Base-by-base conservation (phyloP, 2,113 vertebrate genomes). In the Ursus arctos region DNA sequence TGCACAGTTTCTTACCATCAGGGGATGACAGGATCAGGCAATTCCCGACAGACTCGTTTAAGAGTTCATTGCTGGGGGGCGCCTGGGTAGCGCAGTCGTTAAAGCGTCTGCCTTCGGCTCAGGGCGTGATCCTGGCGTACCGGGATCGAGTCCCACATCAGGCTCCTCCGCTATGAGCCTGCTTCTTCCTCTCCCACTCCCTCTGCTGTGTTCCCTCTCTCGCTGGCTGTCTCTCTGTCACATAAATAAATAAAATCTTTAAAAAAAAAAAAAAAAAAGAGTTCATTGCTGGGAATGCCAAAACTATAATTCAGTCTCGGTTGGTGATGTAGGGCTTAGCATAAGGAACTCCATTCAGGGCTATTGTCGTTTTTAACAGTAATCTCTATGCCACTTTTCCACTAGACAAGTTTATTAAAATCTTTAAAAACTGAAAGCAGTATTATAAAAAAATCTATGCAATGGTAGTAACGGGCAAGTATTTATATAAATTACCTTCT, bases 371-470 rank as follows among this genome's bases (percentile, higher is more conserved):
- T 79, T 87, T 55, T 15, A 77, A n/a, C 28, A 21, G 15, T 87
- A 77, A 57, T 69, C 53, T n/a, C 43, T 51, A 51, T 77, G 63
- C 4, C 55, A 14, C 80, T 88, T 92, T 91, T 82, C 71, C 36
- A 79, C 13, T 3, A 79, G 33, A 67, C 72, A 80, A 71, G 21
- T 63, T 57, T 89, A 53, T 47, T 94, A 55, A 86, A 95, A 65
- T 87, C 28, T 69, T 76, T 95, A 80, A 79, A 80, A 94, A 82
- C 12, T 72, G 43, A 94, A 91, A 28, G 55, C n/a, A 89, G 9
- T 36, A 12, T 59, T 36, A 67, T 88, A 51, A 94, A 53, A 95
- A 95, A 88, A 65, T 55, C 10, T 2, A 81, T 53, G 8, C 65
- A 69, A 0, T 53, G 14, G 16, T 82, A 65, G 31, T 89, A 93